Conservation (phyloP, 23 tunicate species). For the Trididemnum nubilum region DNA sequence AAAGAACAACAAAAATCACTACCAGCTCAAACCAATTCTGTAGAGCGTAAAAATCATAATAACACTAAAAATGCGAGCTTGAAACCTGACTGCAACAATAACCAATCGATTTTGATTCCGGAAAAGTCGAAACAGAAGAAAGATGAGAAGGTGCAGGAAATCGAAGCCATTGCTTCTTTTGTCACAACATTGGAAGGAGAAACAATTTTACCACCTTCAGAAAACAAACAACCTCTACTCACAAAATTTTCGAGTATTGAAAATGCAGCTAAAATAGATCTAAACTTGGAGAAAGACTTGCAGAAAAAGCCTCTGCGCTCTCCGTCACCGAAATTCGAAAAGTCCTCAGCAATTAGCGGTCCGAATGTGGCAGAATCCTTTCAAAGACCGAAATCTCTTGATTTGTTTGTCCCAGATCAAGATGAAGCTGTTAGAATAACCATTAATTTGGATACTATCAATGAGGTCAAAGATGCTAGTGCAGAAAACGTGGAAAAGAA, state of each 20-base stretch:
- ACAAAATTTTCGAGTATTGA: neutral
- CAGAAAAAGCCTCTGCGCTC: no score
- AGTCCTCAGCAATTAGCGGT: neutral
- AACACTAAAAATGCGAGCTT: neutral
- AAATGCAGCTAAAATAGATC: neutral
- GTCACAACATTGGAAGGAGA: neutral
- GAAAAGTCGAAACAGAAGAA: neutral
- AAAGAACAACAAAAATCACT: neutral
- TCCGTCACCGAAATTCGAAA: neutral
- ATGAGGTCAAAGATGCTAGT: neutral
- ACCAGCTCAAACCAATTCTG: neutral
- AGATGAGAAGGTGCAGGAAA: neutral
- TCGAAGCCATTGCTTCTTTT: neutral
- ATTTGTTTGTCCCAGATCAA: slow-evolving; percentile 63
- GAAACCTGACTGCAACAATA: neutral
- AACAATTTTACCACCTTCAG: neutral
- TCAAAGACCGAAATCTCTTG: slow-evolving; percentile 40
- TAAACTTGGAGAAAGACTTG: no score
- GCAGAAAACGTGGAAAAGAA: neutral
- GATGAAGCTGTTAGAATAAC: slow-evolving; percentile 71
- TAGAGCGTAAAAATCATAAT: neutral
- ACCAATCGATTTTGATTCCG: neutral
- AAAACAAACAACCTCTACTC: neutral
- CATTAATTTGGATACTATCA: slow-evolving; percentile 15
- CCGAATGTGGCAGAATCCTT: neutral